Evolutionary conservation across 2,113 vertebrate species (phyloP).

Genomic region (Bos taurus): DNA sequence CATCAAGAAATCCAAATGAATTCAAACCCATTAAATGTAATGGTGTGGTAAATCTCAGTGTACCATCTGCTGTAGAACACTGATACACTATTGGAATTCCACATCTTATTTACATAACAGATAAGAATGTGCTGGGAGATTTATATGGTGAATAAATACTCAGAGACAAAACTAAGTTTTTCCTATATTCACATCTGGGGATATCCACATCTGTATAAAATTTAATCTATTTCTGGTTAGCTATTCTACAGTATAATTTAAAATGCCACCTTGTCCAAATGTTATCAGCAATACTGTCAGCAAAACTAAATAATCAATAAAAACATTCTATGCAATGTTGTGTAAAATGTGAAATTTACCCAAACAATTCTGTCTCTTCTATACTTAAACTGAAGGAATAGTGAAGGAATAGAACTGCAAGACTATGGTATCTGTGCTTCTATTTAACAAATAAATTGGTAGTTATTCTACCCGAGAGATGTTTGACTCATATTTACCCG

Average conservation of each 20-base stretch:
- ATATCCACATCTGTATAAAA: conserved; percentile 77
- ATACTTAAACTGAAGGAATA: conserved; percentile 43
- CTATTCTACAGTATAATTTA: conserved; percentile 60
- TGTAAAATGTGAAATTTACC: conserved; percentile 57
- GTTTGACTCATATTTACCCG: not conserved
- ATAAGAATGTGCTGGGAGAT: conserved; percentile 85
- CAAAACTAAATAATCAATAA: conserved; percentile 40
- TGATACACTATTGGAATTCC: conserved; percentile 87
- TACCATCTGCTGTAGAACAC: conserved; percentile 86
- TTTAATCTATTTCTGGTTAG: conserved; percentile 75
- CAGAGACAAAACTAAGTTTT: conserved; percentile 83
- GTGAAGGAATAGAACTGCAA: conserved; percentile 34
- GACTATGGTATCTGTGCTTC: not conserved
- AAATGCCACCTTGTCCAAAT: conserved; percentile 68
- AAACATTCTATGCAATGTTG: conserved; percentile 21
- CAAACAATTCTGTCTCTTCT: conserved; percentile 39
- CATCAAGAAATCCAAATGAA: conserved; percentile 89
- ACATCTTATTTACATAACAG: conserved; percentile 90
- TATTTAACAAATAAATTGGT: not conserved
- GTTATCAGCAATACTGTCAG: conserved; percentile 35
- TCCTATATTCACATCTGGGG: conserved; percentile 80
- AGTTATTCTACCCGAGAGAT: not conserved
- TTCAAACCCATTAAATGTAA: conserved; percentile 90
- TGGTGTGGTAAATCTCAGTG: conserved; percentile 89
- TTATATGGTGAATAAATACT: conserved; percentile 83